phyloP scores from a whole-genome alignment of 2,113 vertebrate genomes.

The Stegostoma tigrinum region DNA sequence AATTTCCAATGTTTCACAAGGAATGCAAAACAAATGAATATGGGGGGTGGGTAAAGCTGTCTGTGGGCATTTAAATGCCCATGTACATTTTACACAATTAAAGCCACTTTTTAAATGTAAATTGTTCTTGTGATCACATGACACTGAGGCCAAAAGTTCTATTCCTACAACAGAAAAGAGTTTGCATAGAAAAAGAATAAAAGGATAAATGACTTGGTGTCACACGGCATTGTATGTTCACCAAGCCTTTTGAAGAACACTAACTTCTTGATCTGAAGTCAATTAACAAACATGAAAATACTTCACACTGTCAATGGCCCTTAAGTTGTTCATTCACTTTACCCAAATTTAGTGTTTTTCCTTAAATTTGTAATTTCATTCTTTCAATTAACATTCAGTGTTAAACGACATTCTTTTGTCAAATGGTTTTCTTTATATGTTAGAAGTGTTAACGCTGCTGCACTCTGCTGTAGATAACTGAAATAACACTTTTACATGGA shows the following conservation, averaged over 20 bases:
- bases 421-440: background rate
- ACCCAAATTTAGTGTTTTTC: background rate
- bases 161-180: background rate
- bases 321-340: background rate
- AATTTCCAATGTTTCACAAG: background rate
- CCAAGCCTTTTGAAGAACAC: background rate
- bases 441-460: background rate
- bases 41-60: background rate
- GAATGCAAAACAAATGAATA: background rate
- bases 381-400: background rate
- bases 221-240: too few species aligned
- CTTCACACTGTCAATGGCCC: background rate
- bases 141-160: background rate
- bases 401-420: background rate
- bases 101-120: background rate
- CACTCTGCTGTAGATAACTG: constrained; percentile 18
- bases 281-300: background rate
- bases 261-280: background rate
- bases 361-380: background rate
- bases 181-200: background rate
- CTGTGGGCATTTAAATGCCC: background rate
- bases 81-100: background rate
- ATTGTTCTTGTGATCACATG: background rate
- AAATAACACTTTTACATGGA: background rate
- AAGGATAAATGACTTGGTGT: background rate